Base-by-base conservation (phyloP, 2,888 invertebrate genomes). In the Polyommatus icarus region DNA sequence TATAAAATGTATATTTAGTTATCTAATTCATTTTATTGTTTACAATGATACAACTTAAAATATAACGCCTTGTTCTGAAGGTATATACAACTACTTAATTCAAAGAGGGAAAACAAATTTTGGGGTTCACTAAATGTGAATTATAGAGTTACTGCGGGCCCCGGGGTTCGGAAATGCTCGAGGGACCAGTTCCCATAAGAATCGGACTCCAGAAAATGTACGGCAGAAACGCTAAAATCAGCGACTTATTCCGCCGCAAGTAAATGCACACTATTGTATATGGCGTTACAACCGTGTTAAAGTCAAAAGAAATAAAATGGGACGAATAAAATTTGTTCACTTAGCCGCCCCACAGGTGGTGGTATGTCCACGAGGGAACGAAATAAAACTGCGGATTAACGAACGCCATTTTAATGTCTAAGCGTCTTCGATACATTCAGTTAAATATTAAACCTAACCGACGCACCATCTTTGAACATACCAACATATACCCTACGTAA, bases 321-420 rank as follows among this genome's bases (percentile, higher is more conserved):
- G 50, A 29, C 20, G 20, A 40, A 46, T 46, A 73, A 40, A 73
- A 29, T 29, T 50, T 20, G 18, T 20, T 5, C 40, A 40, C 29
- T 54, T 54, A 5, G 54, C n/a, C 71, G 36, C 46, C 61, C 61
- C 78, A 80, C 78, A 77, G 77, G 91, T 90, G 90, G 82, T 89
- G 92, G 93, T 92, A 93, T 93, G 93, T 92, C 91, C 92, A 90
- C 40, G 80, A 83, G 83, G 82, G 81, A 80, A 80, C 81, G 84
- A 93, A 93, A 93, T 93, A 91, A 93, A 93, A 93, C 92, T 87
- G 87, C 82, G 79, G 83, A 83, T 85, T 88, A 89, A 87, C 88
- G 89, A 90, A 90, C 88, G 90, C 87, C 84, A 87, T 92, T 67
- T 93, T 93, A 93, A 93, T 92, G 89, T 91, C 88, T 89, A 91